Evolutionary conservation across 2,888 invertebrate genomes (phyloP), one percentile per base, ranked within the genome.

Genomic region (Lagria hirta): DNA sequence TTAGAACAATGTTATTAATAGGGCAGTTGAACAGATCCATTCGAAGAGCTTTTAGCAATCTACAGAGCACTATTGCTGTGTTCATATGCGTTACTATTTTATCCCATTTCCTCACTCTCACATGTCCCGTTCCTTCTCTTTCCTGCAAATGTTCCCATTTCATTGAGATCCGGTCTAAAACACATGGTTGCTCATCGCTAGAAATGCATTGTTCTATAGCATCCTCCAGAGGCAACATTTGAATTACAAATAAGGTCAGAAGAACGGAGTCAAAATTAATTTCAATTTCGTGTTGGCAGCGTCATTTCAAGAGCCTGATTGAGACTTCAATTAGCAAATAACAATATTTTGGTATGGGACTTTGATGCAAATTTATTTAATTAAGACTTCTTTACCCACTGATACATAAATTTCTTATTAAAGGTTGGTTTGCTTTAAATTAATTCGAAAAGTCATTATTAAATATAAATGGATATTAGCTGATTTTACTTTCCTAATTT

Each of bases 171-270:
- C 51, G 51, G 45, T 45, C 45, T 43, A 42, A 40, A 51, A 51
- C 51, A 51, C 48, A 52, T 45, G 44, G 48, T 34, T 41, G 46
- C 41, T 47, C 52, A 44, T 50, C 40, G 45, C 43, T 35, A 42
- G 47, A 30, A 47, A 33, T 42, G 47, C 37, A 46, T 41, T 40
- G 41, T 54, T 52, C 53, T 47, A 48, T 48, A 48, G 36, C 51
- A 48, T 45, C 43, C 48, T 42, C 49, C 51, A 36, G 51, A 49
- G 48, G 49, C 52, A 38, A 50, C 55, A 66, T 67, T 67, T 64
- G 67, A 64, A 67, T 63, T 64, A 60, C 67, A 65, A 67, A 66
- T 66, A 54, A 60, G 64, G 58, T 59, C 55, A 55, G 48, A 54
- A 41, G 42, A 44, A 49, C 47, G 26, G 47, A 42, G 54, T 55